Evolutionary conservation across 2,113 vertebrate species (phyloP).

Genomic region (Lepus timidus): DNA sequence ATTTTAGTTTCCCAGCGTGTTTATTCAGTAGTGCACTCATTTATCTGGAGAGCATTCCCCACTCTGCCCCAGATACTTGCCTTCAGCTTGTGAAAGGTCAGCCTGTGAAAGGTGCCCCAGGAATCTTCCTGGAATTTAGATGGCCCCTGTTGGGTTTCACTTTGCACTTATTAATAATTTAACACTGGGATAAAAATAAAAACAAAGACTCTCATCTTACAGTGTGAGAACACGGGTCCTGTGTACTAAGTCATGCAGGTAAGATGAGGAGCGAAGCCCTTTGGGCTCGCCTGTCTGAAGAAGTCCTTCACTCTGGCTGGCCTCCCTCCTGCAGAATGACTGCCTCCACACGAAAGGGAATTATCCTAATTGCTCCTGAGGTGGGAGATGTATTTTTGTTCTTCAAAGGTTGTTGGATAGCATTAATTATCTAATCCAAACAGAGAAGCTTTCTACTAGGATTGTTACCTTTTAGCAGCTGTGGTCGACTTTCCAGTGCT

Average conservation of each 20-base stretch:
- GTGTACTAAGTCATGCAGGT: constrained; percentile 73
- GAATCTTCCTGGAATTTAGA: constrained; percentile 75
- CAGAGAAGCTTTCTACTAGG: not conserved
- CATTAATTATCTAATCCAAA: constrained; percentile 60
- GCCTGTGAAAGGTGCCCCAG: constrained; percentile 12
- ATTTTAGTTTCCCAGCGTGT: not conserved
- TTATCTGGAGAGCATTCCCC: not conserved
- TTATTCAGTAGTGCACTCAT: not conserved
- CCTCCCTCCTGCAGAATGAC: not conserved
- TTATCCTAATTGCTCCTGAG: constrained; percentile 54
- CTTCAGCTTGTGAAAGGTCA: constrained; percentile 51
- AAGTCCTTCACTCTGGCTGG: not conserved
- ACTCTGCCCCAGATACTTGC: not conserved
- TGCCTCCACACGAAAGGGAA: constrained; percentile 33
- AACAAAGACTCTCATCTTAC: constrained; percentile 80
- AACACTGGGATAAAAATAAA: constrained; percentile 84
- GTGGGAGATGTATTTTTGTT: constrained; percentile 46
- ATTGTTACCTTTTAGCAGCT: not conserved
- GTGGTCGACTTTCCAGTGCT: not conserved
- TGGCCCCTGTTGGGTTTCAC: constrained; percentile 78
- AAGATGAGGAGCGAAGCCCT: not conserved
- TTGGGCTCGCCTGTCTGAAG: not conserved
- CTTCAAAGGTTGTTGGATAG: constrained; percentile 44
- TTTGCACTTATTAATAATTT: constrained; percentile 88
- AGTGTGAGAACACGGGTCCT: constrained; percentile 56